A percentile compares a stretch with the other conserved stretches of the same genome.
Conservation (phyloP, 2,888 invertebrate species). For the Cryptops parisi region DNA sequence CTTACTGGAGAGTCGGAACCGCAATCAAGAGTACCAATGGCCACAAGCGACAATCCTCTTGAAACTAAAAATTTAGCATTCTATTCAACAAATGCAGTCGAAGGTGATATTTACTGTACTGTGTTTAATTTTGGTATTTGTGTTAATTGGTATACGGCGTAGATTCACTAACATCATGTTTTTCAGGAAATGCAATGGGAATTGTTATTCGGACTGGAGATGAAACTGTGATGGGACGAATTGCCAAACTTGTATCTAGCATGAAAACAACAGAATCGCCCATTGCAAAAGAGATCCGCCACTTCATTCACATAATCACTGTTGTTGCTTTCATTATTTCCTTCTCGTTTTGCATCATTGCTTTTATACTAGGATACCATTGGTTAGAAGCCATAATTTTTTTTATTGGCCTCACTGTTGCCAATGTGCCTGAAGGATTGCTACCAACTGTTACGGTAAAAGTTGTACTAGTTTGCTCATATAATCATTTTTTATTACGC, state of each 20-base stretch:
- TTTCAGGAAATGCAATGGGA: constrained; percentile 37
- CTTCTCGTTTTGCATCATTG: constrained; percentile 52
- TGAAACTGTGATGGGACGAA: constrained; percentile 55
- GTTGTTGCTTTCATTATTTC: constrained; percentile 53
- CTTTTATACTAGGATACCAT: constrained; percentile 46
- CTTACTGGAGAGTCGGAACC: constrained; percentile 61
- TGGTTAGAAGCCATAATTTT: constrained; percentile 53
- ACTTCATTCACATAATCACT: constrained; percentile 57
- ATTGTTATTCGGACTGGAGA: constrained; percentile 49
- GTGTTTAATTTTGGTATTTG: no score
- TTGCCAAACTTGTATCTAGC: constrained; percentile 50
- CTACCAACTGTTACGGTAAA: constrained; percentile 59
- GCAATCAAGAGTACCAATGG: constrained; percentile 43
- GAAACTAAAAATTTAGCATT: constrained; percentile 62
- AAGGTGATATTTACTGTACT: constrained; percentile 43
- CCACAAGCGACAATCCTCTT: constrained; percentile 42
- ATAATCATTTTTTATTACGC: no score
- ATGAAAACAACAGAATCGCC: constrained; percentile 53
- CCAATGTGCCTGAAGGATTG: constrained; percentile 67
- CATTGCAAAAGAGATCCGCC: constrained; percentile 56
- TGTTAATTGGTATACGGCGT: no score
- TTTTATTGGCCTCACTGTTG: constrained; percentile 55
- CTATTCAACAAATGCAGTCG: constrained; percentile 62
- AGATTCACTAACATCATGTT: not conserved
- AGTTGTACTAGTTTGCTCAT: not conserved